phyloP scores from a whole-genome alignment of 1,140 invertebrate genomes.

The Drosophila asahinai region DNA sequence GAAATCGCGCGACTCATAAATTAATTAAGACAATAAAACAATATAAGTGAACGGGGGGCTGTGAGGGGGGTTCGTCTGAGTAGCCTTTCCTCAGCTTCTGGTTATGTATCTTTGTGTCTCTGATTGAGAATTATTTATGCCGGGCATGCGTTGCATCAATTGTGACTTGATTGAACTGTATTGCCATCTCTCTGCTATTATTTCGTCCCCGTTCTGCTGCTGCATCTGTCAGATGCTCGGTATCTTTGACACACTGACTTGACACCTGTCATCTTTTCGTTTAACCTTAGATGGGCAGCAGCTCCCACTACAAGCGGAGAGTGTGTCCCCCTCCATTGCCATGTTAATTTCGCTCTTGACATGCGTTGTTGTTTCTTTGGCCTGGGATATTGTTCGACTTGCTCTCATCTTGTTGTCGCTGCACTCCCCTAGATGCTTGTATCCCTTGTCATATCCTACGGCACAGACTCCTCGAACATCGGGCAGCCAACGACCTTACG shows the following conservation, averaged over 20 bases:
- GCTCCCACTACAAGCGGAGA: background rate
- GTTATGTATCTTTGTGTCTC: slow-evolving; percentile 14
- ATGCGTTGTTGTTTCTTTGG: slow-evolving; percentile 38
- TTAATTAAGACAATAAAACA: slow-evolving; percentile 70
- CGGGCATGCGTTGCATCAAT: slow-evolving; percentile 28
- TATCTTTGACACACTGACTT: slow-evolving; percentile 63
- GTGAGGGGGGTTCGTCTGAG: slow-evolving; percentile 13
- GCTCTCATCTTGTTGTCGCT: slow-evolving; percentile 45
- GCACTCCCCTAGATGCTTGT: slow-evolving; percentile 3
- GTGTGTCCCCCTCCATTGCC: background rate
- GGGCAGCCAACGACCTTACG: slow-evolving; percentile 34
- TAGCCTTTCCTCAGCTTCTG: slow-evolving; percentile 2
- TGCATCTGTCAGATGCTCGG: slow-evolving; percentile 36
- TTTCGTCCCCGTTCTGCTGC: background rate
- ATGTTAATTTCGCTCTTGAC: slow-evolving; percentile 66
- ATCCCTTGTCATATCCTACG: slow-evolving; percentile 47
- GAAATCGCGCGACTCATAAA: slow-evolving; percentile 75
- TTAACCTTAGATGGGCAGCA: slow-evolving; percentile 45
- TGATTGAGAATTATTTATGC: slow-evolving; percentile 29
- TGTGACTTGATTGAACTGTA: slow-evolving; percentile 35
- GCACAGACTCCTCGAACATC: slow-evolving; percentile 39
- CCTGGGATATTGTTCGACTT: slow-evolving; percentile 27
- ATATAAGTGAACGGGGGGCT: slow-evolving; percentile 49
- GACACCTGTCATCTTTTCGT: slow-evolving; percentile 82
- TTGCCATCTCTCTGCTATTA: no score